Evolutionary conservation across 2,797 vertebrate species (phyloP).

Genomic region (Columba guinea): DNA sequence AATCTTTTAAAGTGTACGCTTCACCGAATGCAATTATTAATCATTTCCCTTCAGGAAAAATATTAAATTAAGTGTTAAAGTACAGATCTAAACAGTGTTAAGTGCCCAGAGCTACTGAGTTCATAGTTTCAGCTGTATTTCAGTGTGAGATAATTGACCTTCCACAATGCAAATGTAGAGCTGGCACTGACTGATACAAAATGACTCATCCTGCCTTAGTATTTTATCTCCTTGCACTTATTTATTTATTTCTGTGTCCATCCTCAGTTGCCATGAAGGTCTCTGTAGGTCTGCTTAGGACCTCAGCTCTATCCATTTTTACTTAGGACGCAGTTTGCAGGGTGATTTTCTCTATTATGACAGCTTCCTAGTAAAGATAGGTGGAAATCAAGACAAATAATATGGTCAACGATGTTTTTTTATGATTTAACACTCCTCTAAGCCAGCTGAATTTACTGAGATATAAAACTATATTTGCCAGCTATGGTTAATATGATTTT

Average conservation of each 20-base stretch:
- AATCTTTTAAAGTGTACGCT: constrained; percentile 75
- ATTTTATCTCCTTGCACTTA: constrained; percentile 47
- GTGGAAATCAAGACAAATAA: neutral
- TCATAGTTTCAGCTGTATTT: constrained; percentile 69
- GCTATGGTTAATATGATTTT: neutral
- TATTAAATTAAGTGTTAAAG: constrained; percentile 81
- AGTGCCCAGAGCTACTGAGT: constrained; percentile 68
- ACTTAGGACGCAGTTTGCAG: neutral
- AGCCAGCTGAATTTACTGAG: constrained; percentile 9
- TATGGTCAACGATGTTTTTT: neutral
- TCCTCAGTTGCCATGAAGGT: neutral
- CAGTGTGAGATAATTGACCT: constrained; percentile 74
- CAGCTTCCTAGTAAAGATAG: neutral
- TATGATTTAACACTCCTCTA: neutral
- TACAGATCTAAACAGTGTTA: constrained; percentile 77
- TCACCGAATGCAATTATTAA: constrained; percentile 79
- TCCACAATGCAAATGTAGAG: constrained; percentile 65
- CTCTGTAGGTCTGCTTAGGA: neutral
- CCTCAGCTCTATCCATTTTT: neutral
- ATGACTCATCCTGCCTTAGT: constrained; percentile 52
- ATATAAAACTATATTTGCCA: neutral
- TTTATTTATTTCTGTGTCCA: constrained; percentile 53
- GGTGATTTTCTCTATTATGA: constrained; percentile 21
- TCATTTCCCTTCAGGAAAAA: constrained; percentile 78
- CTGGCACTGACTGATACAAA: constrained; percentile 58